These are phyloP conservation scores for Miichthys miiuy DNA, from an alignment of 2,797 vertebrate genomes.

Conservation along the genomic window DNA sequence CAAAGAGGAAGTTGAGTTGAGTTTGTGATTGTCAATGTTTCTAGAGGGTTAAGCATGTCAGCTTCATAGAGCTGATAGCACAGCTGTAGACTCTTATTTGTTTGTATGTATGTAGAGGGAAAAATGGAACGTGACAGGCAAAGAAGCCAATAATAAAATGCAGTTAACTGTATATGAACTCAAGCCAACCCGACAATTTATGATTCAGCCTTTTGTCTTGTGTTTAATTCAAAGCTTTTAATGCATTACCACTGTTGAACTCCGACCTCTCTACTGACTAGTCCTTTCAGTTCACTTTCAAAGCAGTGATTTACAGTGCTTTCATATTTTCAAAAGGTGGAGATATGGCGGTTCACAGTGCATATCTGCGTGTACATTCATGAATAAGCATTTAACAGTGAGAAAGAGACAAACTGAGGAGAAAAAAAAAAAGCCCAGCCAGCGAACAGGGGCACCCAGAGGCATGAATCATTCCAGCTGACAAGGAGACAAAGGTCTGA, in stretches of 20 bases:
- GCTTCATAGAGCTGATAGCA: background rate
- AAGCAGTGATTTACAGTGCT: conserved; percentile 13
- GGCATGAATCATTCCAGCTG: conserved; percentile 77
- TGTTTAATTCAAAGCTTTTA: conserved; percentile 8
- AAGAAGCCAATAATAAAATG: background rate
- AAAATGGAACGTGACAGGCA: background rate
- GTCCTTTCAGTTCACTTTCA: conserved; percentile 11
- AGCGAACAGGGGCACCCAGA: conserved; percentile 44
- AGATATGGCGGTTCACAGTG: conserved; percentile 9
- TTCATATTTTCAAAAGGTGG: conserved; percentile 14
- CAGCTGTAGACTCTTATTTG: background rate
- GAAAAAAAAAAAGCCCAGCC: conserved; percentile 7
- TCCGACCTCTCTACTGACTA: conserved; percentile 15
- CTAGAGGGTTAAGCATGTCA: background rate
- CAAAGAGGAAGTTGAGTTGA: too few species aligned
- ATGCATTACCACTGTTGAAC: conserved; percentile 1
- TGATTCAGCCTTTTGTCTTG: background rate
- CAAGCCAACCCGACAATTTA: background rate
- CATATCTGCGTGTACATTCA: conserved; percentile 36
- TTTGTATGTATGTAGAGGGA: background rate
- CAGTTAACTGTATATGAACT: background rate
- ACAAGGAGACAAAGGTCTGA: conserved; percentile 79
- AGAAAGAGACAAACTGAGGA: conserved; percentile 50
- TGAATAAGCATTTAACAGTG: conserved; percentile 54
- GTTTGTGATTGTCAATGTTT: too few species aligned